Conservation (phyloP, 2,888 invertebrate genomes). For the Calliphora vomitoria region DNA sequence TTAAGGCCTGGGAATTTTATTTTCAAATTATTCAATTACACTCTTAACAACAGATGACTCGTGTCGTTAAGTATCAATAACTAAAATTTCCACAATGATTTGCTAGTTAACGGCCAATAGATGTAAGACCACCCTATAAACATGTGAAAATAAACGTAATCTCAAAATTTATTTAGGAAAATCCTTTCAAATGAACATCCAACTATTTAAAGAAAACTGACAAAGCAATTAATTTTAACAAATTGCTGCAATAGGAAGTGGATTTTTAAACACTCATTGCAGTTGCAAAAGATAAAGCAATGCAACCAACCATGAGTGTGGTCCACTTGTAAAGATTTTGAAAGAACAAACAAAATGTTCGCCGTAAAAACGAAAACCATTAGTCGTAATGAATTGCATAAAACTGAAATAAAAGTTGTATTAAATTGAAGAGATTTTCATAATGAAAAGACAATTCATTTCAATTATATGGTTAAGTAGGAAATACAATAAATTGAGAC, state of each 20-base stretch:
- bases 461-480: conserved; percentile 71
- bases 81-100: conserved; percentile 14
- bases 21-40: conserved; percentile 10
- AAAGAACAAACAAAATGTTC: conserved; percentile 25
- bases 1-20: conserved; percentile 20
- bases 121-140: conserved; percentile 13
- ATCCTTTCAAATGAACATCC: conserved; percentile 11
- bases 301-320: conserved; percentile 47
- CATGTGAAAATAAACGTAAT: conserved; percentile 19
- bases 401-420: conserved; percentile 50
- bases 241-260: conserved; percentile 63
- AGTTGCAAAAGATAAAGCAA: conserved; percentile 25
- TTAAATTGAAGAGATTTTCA: conserved; percentile 24
- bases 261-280: conserved; percentile 38
- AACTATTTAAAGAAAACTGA: conserved; percentile 13
- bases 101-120: conserved; percentile 2
- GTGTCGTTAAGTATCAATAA: conserved; percentile 48
- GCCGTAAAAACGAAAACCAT: conserved; percentile 29
- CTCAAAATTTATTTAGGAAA: conserved; percentile 36
- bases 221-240: conserved; percentile 66
- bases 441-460: conserved; percentile 37
- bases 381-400: conserved; percentile 69
- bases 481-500: conserved; percentile 58
- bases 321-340: conserved; percentile 37
- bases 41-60: conserved; percentile 54